A percentile compares a stretch with the other conserved stretches of the same genome.
Evolutionary conservation across 2,797 vertebrate genomes (phyloP).

Genomic region (Gymnocypris eckloni): DNA sequence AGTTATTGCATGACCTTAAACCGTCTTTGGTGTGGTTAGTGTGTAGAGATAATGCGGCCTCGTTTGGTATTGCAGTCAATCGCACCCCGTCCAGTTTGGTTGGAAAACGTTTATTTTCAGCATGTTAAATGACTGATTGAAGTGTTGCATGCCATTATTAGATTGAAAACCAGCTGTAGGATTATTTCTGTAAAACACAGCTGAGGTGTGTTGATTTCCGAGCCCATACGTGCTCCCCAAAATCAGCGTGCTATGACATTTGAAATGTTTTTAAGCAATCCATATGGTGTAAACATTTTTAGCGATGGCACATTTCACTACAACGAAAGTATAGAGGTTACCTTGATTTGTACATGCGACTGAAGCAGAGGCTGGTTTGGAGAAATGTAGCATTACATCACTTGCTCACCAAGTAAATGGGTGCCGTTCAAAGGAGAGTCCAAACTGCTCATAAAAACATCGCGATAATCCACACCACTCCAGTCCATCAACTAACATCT

Average conservation of each 20-base stretch:
- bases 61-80: neutral
- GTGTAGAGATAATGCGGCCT: slow-evolving; percentile 24
- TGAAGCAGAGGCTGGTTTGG: slow-evolving; percentile 56
- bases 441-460: neutral
- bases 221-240: neutral
- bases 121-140: neutral
- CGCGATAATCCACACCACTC: neutral
- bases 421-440: neutral
- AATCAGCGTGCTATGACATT: neutral
- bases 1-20: slow-evolving; percentile 54
- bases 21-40: slow-evolving; percentile 24
- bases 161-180: neutral
- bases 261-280: neutral
- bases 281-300: neutral
- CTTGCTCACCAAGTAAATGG: neutral
- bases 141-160: slow-evolving; percentile 7
- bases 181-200: slow-evolving; percentile 3
- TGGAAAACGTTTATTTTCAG: slow-evolving; percentile 2
- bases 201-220: neutral
- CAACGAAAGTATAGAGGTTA: neutral
- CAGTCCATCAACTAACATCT: neutral
- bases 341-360: slow-evolving; percentile 43
- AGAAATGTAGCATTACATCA: neutral
- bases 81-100: neutral
- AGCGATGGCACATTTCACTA: neutral